A percentile compares a stretch with the other conserved stretches of the same genome.
phyloP scores from a whole-genome alignment of 2,797 vertebrate species.

The Sebastes minor region DNA sequence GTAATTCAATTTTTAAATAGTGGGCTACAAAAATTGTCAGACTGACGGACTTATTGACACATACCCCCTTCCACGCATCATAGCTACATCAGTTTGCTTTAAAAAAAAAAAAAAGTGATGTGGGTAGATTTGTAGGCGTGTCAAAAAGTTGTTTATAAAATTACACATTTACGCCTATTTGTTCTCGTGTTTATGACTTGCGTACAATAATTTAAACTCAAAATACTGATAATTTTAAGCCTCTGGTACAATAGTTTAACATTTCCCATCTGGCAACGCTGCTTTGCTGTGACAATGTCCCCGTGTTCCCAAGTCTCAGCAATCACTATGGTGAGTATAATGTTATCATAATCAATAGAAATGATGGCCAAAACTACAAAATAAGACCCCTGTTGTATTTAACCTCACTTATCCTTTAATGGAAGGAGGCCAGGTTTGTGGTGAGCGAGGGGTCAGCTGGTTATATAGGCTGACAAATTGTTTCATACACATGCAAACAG shows the following conservation, averaged over 20 bases:
- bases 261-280: not conserved
- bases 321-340: not conserved
- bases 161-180: too few species aligned
- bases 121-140: too few species aligned
- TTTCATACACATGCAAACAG: conserved; percentile 65
- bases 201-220: too few species aligned
- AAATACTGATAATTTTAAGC: not conserved
- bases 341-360: not conserved
- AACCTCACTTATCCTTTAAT: not conserved
- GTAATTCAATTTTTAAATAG: too few species aligned
- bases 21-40: too few species aligned
- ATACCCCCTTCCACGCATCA: too few species aligned
- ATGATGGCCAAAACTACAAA: not conserved
- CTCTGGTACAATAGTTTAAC: not conserved
- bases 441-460: conserved; percentile 44
- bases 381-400: not conserved
- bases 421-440: not conserved
- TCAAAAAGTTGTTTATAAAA: too few species aligned
- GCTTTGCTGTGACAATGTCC: not conserved
- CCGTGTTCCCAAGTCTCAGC: not conserved
- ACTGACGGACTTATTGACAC: rapidly evolving
- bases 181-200: too few species aligned
- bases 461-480: conserved; percentile 68
- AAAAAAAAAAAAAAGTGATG: too few species aligned
- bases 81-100: too few species aligned